These are phyloP conservation scores for Otocyon megalotis DNA, from an alignment of 2,113 vertebrate genomes.

Conservation along the genomic window DNA sequence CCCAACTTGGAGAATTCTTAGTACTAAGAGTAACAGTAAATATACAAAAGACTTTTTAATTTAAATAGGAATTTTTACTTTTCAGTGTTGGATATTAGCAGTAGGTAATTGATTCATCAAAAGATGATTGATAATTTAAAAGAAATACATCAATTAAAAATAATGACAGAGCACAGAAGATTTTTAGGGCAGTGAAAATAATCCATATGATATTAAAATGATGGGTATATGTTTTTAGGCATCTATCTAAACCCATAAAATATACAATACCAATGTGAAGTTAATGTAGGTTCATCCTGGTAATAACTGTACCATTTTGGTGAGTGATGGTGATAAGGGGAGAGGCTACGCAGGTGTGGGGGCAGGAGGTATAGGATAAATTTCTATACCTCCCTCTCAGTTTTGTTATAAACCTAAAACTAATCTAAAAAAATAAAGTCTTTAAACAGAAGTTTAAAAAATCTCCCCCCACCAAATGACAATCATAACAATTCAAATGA, in stretches of 20 bases:
- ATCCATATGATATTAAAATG: background rate
- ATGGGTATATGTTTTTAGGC: background rate
- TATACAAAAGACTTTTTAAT: background rate
- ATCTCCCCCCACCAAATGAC: background rate
- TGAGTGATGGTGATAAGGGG: background rate
- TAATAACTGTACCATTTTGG: background rate
- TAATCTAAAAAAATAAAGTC: background rate
- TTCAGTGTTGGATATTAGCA: background rate
- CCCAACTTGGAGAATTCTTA: background rate
- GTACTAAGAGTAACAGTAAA: background rate
- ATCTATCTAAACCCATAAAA: background rate
- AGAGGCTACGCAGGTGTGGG: too few relatives aligned
- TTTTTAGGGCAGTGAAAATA: background rate
- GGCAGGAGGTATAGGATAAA: background rate
- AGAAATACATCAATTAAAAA: conserved; percentile 4
- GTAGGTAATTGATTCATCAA: background rate
- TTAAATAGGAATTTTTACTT: background rate
- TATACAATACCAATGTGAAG: background rate
- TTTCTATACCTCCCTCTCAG: background rate
- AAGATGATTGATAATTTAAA: background rate
- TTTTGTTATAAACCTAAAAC: conserved; percentile 1
- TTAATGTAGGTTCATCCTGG: background rate
- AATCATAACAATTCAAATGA: background rate
- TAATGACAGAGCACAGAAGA: background rate
- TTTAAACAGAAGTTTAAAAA: background rate